Base-by-base conservation (phyloP, 2,888 invertebrate species). In the Phengaris alcon region DNA sequence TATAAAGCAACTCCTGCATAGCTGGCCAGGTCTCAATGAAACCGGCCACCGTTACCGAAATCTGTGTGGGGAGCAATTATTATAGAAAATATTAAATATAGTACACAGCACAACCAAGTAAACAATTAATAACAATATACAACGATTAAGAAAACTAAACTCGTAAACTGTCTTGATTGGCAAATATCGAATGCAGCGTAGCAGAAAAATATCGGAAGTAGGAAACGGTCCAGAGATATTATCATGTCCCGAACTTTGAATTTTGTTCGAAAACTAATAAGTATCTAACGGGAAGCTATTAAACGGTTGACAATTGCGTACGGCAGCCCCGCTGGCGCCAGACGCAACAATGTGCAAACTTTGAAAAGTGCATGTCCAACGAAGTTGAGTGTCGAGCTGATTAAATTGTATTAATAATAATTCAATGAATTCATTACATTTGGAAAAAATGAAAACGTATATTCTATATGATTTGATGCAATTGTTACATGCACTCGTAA, bases 221-320 rank as follows among this genome's bases (percentile, higher is more conserved):
- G 72, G 52, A 54, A 72, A 72, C 51, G 72, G 72, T 72, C 72
- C 68, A 75, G 69, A 57, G 75, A 70, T 75, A 51, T 70, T 75
- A 51, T 75, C 75, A 75, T 75, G 70, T 72, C 22, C n/a, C 22
- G 74, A 76, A 77, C 75, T 73, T 77, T 75, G 75, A 76, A 74
- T 77, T 77, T 76, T 68, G 74, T 74, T 73, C 51, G 75, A 70
- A 77, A 77, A 77, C 77, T 76, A 77, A 77, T 77, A 76, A 79
- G 77, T 75, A 78, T 76, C 75, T 73, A 64, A 77, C 69, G 77
- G 86, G 85, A 86, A 87, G 86, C 89, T 88, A 90, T 93, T 90
- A 90, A 89, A 89, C 89, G 86, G 87, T 89, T 85, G 87, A 89
- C 90, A 87, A 88, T 88, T 84, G 83, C 85, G 82, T 81, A 82